Conservation (phyloP, 2,888 invertebrate genomes). For the Melanchra persicariae region DNA sequence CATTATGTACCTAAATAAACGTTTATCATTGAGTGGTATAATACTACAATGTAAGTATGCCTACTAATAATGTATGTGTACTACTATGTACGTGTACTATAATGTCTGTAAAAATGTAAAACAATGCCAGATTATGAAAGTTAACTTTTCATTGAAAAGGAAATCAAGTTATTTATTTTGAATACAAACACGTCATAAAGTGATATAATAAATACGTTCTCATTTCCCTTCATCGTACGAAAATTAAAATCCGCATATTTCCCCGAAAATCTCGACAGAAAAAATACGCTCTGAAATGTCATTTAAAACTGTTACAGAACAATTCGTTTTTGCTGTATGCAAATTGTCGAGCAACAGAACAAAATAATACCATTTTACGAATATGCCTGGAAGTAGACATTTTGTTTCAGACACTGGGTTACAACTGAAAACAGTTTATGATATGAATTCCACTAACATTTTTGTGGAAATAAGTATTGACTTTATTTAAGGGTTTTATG, state of each 20-base stretch:
- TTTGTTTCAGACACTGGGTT: constrained; percentile 18
- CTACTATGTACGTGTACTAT: too few species aligned
- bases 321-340: constrained; percentile 53
- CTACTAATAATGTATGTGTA: too few species aligned
- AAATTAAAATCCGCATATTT: constrained; percentile 31
- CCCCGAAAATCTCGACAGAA: constrained; percentile 32
- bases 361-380: constrained; percentile 54
- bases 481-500: background rate
- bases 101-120: background rate
- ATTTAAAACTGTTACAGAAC: constrained; percentile 61
- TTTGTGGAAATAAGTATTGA: background rate
- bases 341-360: constrained; percentile 57
- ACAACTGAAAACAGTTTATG: constrained; percentile 34
- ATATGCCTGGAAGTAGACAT: constrained; percentile 39
- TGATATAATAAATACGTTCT: constrained; percentile 8
- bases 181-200: background rate
- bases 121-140: background rate
- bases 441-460: background rate
- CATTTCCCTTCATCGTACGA: constrained; percentile 1
- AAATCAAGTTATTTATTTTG: background rate
- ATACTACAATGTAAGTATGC: too few species aligned
- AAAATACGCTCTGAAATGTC: constrained; percentile 38
- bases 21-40: background rate
- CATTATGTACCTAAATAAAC: too few species aligned
- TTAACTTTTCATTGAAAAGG: background rate